Conservation (phyloP, 2,797 vertebrate species). For the Sebastes hubbsi region DNA sequence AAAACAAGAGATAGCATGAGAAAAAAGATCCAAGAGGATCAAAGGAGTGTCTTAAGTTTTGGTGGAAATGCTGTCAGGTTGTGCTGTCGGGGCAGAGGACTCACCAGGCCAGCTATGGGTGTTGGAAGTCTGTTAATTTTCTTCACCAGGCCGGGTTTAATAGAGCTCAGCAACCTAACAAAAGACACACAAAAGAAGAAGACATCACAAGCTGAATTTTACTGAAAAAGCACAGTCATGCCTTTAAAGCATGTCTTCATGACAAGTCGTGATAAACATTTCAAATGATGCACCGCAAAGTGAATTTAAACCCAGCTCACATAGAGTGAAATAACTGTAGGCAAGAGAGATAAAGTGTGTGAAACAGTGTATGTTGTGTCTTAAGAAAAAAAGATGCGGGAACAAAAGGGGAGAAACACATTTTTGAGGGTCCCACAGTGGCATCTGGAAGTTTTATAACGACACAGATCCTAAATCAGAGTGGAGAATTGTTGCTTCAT, state of each 20-base stretch:
- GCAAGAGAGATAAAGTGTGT: not conserved
- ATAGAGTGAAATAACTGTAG: not conserved
- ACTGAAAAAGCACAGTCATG: not conserved
- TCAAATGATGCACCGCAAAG: not conserved
- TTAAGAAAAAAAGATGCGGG: not conserved
- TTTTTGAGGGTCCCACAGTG: slow-evolving; percentile 18
- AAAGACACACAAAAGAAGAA: not conserved
- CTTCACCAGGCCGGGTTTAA: slow-evolving; percentile 95
- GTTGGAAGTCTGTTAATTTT: slow-evolving; percentile 97
- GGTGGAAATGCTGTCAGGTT: not conserved
- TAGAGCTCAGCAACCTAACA: slow-evolving; percentile 91
- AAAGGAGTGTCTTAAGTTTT: not conserved
- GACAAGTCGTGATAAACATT: not conserved
- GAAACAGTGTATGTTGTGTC: not conserved
- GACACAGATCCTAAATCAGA: slow-evolving; percentile 37
- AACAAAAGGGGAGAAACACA: not conserved
- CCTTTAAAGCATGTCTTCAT: not conserved
- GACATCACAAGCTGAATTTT: not conserved
- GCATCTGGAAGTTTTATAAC: slow-evolving; percentile 16
- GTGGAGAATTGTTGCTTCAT: not conserved
- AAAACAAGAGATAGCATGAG: not conserved
- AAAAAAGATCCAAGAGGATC: not conserved
- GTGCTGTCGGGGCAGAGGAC: slow-evolving; percentile 56
- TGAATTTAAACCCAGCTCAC: not conserved
- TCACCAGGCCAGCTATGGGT: slow-evolving; percentile 95